Conservation (phyloP, 2,113 vertebrate species). For the Arenaria interpres region DNA sequence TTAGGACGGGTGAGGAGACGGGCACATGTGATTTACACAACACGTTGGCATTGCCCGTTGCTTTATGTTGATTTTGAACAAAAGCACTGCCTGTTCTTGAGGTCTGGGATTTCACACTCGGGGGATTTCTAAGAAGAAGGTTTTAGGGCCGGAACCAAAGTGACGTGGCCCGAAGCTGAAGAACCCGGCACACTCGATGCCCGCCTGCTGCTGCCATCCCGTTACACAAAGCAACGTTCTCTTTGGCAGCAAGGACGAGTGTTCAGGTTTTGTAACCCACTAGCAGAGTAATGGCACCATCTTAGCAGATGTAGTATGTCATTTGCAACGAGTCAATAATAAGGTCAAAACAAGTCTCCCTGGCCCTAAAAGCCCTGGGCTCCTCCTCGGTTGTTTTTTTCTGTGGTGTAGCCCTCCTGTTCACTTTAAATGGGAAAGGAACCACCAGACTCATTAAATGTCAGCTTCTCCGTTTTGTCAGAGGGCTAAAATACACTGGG, state of each 20-base stretch:
- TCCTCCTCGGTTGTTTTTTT: background rate
- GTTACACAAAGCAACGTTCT: background rate
- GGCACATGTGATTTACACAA: background rate
- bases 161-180: background rate
- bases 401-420: background rate
- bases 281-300: rapidly evolving
- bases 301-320: background rate
- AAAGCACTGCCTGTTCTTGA: background rate
- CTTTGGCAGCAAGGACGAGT: background rate
- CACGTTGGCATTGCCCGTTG: background rate
- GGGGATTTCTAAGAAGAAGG: background rate
- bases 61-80: background rate
- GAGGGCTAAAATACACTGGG: background rate
- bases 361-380: background rate
- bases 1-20: background rate
- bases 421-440: background rate
- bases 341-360: background rate
- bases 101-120: background rate
- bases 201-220: background rate
- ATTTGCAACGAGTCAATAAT: background rate
- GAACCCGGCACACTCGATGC: rapidly evolving
- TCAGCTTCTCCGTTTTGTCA: background rate
- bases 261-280: background rate
- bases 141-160: background rate
- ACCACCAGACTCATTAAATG: background rate